phyloP scores from a whole-genome alignment of 2,888 invertebrate species.

The Neoscelio sp. region DNA sequence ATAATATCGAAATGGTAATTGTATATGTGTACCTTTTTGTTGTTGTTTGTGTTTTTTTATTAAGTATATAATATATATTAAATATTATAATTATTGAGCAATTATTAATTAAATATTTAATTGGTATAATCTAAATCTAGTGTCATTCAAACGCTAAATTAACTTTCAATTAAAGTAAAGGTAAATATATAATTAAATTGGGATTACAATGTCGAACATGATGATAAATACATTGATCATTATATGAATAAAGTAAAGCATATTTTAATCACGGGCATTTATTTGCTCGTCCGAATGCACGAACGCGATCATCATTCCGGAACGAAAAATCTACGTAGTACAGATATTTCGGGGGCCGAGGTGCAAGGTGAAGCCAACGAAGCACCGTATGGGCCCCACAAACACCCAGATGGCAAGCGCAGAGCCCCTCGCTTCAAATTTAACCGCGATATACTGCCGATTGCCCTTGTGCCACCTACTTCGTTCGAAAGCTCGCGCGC shows the following conservation, averaged over 20 bases:
- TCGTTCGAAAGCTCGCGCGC: slow-evolving; percentile 57
- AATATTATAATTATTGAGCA: no score
- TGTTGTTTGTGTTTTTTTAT: no score
- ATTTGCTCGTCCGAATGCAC: slow-evolving; percentile 52
- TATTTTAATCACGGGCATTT: slow-evolving; percentile 56
- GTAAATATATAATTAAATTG: no score
- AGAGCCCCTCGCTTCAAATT: slow-evolving; percentile 79
- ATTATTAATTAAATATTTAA: no score
- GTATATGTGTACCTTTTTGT: neutral
- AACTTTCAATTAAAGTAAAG: no score
- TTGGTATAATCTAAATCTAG: no score
- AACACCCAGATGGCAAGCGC: slow-evolving; percentile 82
- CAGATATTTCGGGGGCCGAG: slow-evolving; percentile 62
- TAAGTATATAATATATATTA: no score
- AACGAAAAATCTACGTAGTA: slow-evolving; percentile 65
- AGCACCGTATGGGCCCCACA: slow-evolving; percentile 73
- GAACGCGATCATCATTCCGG: slow-evolving; percentile 49
- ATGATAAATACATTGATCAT: no score
- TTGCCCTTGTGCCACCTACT: slow-evolving; percentile 78
- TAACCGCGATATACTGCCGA: slow-evolving; percentile 74
- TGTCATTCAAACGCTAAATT: no score
- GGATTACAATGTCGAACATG: no score
- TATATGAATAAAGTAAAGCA: no score
- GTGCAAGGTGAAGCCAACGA: slow-evolving; percentile 70
- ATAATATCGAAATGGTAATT: neutral